These are phyloP conservation scores for Percopsis transmontana DNA, from an alignment of 2,113 vertebrate species.

Conservation along the genomic window DNA sequence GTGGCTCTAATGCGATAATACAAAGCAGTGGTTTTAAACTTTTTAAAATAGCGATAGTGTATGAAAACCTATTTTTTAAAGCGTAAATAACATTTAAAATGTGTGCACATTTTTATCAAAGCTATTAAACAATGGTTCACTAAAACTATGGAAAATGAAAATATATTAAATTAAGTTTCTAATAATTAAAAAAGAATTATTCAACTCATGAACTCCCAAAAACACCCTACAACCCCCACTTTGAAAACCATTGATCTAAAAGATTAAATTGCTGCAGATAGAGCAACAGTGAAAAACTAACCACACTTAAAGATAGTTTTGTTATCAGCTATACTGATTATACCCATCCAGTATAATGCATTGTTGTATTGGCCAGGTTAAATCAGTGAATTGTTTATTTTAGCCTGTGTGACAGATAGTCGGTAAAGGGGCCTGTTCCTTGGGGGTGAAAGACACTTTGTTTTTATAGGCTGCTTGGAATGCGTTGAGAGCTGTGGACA, in stretches of 20 bases:
- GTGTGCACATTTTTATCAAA: too few relatives aligned
- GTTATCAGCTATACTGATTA: neutral
- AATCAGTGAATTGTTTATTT: slow-evolving; percentile 54
- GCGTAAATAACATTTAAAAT: too few relatives aligned
- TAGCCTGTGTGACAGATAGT: slow-evolving; percentile 53
- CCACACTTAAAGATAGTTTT: neutral
- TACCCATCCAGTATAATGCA: neutral
- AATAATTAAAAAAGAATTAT: too few relatives aligned
- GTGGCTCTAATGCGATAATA: too few relatives aligned
- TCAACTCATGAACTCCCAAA: too few relatives aligned
- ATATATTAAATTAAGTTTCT: too few relatives aligned
- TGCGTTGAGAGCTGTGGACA: slow-evolving; percentile 74
- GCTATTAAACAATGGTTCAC: too few relatives aligned
- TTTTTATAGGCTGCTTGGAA: slow-evolving; percentile 78
- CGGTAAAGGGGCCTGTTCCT: slow-evolving; percentile 50
- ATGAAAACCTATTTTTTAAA: too few relatives aligned
- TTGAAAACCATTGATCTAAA: slow-evolving; percentile 14
- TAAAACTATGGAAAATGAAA: too few relatives aligned
- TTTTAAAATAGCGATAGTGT: too few relatives aligned
- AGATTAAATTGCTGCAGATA: slow-evolving; percentile 24
- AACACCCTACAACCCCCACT: too few relatives aligned
- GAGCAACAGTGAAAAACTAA: slow-evolving; percentile 6
- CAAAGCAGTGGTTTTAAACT: too few relatives aligned
- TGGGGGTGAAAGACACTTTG: slow-evolving; percentile 67
- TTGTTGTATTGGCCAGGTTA: slow-evolving; percentile 24